Evolutionary conservation across 2,797 vertebrate genomes (phyloP), one percentile per base, ranked within the genome.

Genomic region (Danio choprae): DNA sequence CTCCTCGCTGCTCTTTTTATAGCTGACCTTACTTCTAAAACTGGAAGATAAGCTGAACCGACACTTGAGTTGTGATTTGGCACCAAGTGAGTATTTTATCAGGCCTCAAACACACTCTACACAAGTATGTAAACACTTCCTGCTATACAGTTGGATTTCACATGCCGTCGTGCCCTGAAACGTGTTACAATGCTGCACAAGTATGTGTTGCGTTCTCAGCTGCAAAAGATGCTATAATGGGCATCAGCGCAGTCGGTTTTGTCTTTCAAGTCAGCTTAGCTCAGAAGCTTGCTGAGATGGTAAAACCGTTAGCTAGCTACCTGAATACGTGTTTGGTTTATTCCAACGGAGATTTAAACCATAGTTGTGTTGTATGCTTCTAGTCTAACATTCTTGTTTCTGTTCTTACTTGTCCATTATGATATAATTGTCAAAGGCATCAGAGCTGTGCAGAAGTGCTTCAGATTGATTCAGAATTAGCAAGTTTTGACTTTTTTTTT

Each of bases 21-120:
- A 99, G 98, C 90, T 99, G 86, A 98, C 97, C 0, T 90, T 99
- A 90, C 91, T 99, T 87, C 91, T 99, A 89, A 99, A 98, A 91
- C 96, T 99, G 80, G 98, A 99, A 90, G 98, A 99, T 91, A 99
- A 99, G 88, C 83, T 99, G 89, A 99, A 99, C 91, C 93, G 98
- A 87, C 98, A 99, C 89, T 89, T 99, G 90, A 99, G 97, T 95
- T 99, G 98, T 91, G 98, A 87, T 71, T 83, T 85, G 78, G 86
- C 86, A 12, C 86, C 84, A 64, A 87, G 86, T 85, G 64, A 81
- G 82, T 80, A 53, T 50, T 64, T 77, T 12, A 71, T 71, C 46
- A 29, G 48, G 3, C 65, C 15, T 6, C 40, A 68, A 68, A 68
- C 53, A 38, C 9, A 55, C 44, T 51, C 29, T 74, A 9, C 44